A percentile compares a stretch with the other conserved stretches of the same genome.
Evolutionary conservation across 2,113 vertebrate genomes (phyloP).

Genomic region (Capreolus pygargus): DNA sequence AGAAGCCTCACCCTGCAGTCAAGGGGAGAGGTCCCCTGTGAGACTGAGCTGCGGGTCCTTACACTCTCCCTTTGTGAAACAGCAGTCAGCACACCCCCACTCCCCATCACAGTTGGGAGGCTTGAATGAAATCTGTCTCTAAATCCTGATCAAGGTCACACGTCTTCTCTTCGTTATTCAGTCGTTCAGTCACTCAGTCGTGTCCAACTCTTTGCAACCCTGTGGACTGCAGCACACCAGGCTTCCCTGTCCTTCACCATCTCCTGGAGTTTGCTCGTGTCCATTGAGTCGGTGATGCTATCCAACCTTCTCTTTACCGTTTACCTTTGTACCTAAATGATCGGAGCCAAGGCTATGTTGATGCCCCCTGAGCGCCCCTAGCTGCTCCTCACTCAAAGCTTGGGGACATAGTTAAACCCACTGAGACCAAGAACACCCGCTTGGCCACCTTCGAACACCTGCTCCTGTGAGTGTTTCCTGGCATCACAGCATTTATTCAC

Average conservation of each 20-base stretch:
- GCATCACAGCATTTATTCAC: not conserved
- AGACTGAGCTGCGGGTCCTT: accelerated
- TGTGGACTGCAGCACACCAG: not conserved
- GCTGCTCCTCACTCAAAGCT: not conserved
- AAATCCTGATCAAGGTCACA: accelerated
- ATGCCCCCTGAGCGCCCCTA: not conserved
- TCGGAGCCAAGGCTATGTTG: accelerated
- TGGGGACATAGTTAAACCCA: accelerated
- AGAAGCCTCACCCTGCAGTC: not conserved
- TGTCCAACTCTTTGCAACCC: not conserved
- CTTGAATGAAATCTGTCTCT: accelerated
- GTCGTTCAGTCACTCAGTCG: not conserved
- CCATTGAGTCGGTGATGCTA: not conserved
- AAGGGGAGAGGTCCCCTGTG: not conserved
- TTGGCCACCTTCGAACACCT: not conserved
- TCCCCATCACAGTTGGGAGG: no score
- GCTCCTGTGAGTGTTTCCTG: not conserved
- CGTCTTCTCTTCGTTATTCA: not conserved
- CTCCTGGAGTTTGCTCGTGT: not conserved
- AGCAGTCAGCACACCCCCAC: accelerated
- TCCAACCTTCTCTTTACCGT: not conserved
- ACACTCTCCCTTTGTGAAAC: not conserved
- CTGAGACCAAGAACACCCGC: not conserved
- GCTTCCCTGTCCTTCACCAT: not conserved
- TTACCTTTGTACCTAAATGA: not conserved